phyloP scores from a whole-genome alignment of 1,140 invertebrate genomes.

The Drosophila ohnishii region DNA sequence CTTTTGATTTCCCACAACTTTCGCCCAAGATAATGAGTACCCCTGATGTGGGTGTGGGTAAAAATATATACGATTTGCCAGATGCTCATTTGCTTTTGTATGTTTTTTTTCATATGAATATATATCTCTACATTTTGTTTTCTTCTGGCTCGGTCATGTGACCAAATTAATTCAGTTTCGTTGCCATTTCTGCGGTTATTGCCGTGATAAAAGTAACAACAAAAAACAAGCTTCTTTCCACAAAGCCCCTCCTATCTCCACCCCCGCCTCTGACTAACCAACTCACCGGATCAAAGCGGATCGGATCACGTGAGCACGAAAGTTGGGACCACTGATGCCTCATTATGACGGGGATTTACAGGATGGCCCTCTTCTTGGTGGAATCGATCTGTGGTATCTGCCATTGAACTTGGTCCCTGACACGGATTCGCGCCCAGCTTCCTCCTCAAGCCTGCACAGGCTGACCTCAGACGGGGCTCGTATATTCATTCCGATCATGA shows the following conservation, averaged over 20 bases:
- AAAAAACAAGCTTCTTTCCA: slow-evolving; percentile 30
- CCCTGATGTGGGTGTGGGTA: slow-evolving; percentile 27
- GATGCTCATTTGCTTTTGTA: slow-evolving; percentile 32
- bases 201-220: slow-evolving; percentile 44
- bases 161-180: slow-evolving; percentile 64
- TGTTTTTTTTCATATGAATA: slow-evolving; percentile 11
- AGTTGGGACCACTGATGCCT: background rate
- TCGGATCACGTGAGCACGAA: slow-evolving; percentile 44
- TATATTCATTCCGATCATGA: slow-evolving; percentile 33
- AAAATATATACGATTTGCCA: slow-evolving; percentile 28
- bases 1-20: slow-evolving; percentile 5
- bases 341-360: slow-evolving; percentile 4
- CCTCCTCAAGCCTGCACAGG: slow-evolving; percentile 39
- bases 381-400: slow-evolving; percentile 1
- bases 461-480: slow-evolving; percentile 49
- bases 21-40: slow-evolving; percentile 19
- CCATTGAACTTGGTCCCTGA: slow-evolving; percentile 71
- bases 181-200: slow-evolving; percentile 42
- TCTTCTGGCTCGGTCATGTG: slow-evolving; percentile 65
- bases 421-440: slow-evolving; percentile 50
- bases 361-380: background rate
- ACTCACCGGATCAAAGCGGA: slow-evolving; percentile 26
- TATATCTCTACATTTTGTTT: slow-evolving; percentile 40
- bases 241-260: slow-evolving; percentile 1
- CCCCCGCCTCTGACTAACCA: background rate